Evolutionary conservation across 1,140 invertebrate genomes (phyloP).

Genomic region (Calliopsis andreniformis): DNA sequence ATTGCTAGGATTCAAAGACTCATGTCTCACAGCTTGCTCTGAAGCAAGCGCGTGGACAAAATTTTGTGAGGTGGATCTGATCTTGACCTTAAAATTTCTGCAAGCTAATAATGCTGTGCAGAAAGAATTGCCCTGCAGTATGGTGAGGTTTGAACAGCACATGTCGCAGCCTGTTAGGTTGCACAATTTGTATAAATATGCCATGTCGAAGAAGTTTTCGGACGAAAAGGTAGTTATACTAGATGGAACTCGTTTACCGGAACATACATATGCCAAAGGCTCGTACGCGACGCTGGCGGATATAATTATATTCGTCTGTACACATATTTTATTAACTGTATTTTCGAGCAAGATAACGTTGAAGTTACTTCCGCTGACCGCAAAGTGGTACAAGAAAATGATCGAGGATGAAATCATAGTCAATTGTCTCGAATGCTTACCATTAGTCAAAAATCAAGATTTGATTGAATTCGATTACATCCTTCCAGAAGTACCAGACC

Average conservation of each 20-base stretch:
- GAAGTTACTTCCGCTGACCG: conserved; percentile 84
- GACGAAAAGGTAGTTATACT: conserved; percentile 56
- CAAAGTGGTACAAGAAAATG: conserved; percentile 85
- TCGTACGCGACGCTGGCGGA: conserved; percentile 92
- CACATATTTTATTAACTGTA: conserved; percentile 85
- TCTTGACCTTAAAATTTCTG: conserved; percentile 81
- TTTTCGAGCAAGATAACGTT: conserved; percentile 79
- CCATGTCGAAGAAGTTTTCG: conserved; percentile 80
- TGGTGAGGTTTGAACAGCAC: conserved; percentile 92
- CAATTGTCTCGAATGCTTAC: conserved; percentile 68
- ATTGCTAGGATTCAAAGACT: conserved; percentile 88
- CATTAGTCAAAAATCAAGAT: conserved; percentile 19
- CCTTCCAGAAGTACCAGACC: conserved; percentile 70
- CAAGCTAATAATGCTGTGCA: conserved; percentile 32
- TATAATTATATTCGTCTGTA: conserved; percentile 89
- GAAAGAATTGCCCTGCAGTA: conserved; percentile 82
- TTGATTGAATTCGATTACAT: conserved; percentile 52
- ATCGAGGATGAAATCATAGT: conserved; percentile 71
- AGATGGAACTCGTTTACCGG: conserved; percentile 56
- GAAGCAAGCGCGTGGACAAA: conserved; percentile 95
- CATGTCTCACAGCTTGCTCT: conserved; percentile 90
- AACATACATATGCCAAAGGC: conserved; percentile 92
- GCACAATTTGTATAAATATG: conserved; percentile 93
- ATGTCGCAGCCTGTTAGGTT: conserved; percentile 91
- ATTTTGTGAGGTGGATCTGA: conserved; percentile 94